Percentiles rank a stretch among this genome's conserved stretches.
Conservation (phyloP, 2,888 invertebrate genomes). For the Oxycera nigricornis region DNA sequence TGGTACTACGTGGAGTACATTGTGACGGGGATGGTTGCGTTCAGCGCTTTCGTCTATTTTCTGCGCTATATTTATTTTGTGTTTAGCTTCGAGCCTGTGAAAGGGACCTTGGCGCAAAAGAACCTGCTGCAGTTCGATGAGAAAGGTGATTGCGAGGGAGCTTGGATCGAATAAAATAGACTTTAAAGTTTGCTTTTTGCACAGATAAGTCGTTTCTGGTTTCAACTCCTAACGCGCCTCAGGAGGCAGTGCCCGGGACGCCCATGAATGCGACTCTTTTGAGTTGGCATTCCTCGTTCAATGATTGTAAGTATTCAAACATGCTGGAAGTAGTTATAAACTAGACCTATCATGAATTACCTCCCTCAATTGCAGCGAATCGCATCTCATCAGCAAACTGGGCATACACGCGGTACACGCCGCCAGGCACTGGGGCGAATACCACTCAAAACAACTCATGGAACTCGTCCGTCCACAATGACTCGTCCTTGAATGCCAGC, state of each 20-base stretch:
- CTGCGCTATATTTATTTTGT: constrained; percentile 62
- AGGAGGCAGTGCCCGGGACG: constrained; percentile 32
- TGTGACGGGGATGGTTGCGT: constrained; percentile 60
- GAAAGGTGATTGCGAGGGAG: no score
- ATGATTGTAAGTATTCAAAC: constrained; percentile 53
- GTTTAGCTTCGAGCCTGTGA: constrained; percentile 60
- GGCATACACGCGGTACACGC: constrained; percentile 54
- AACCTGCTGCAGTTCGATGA: constrained; percentile 65
- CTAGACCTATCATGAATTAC: no score
- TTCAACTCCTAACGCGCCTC: constrained; percentile 36
- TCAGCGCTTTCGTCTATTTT: constrained; percentile 66
- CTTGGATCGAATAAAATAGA: no score
- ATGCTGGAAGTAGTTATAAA: background rate
- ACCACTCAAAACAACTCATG: constrained; percentile 53
- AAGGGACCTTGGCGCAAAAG: constrained; percentile 64
- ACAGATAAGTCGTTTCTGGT: constrained; percentile 56
- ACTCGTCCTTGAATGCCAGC: constrained; percentile 54
- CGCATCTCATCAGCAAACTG: constrained; percentile 52
- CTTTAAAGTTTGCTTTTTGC: constrained; percentile 10
- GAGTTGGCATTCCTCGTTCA: constrained; percentile 62
- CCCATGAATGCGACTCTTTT: constrained; percentile 54
- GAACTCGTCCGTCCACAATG: constrained; percentile 54
- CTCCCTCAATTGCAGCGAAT: constrained; percentile 37
- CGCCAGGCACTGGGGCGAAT: constrained; percentile 49
- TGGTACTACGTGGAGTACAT: constrained; percentile 63